Percentiles rank a stretch among this genome's conserved stretches.
Evolutionary conservation across 2,888 invertebrate genomes (phyloP).

Genomic region (Cremastinae sp.): DNA sequence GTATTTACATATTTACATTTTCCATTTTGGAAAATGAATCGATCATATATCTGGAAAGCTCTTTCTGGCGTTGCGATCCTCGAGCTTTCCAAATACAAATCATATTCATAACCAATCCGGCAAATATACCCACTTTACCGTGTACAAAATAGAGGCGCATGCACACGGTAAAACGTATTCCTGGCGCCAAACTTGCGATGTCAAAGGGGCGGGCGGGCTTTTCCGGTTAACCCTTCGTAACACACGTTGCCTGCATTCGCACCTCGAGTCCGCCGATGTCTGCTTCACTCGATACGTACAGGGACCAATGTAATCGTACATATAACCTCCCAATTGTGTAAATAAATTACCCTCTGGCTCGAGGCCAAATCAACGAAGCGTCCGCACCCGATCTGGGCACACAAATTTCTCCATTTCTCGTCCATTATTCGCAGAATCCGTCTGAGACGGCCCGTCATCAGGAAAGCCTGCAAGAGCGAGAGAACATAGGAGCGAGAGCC

Average conservation of each 20-base stretch:
- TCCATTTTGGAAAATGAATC: constrained; percentile 52
- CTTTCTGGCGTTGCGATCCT: constrained; percentile 6
- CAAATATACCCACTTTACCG: constrained; percentile 44
- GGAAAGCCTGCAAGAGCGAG: no score
- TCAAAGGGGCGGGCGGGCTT: background rate
- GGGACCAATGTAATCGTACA: constrained; percentile 46
- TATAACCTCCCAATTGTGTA: constrained; percentile 57
- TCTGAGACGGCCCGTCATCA: background rate
- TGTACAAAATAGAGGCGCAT: background rate
- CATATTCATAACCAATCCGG: constrained; percentile 58
- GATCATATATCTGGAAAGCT: constrained; percentile 18
- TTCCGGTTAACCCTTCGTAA: constrained; percentile 41
- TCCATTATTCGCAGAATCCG: constrained; percentile 20
- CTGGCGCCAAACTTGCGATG: constrained; percentile 53
- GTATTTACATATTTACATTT: constrained; percentile 53
- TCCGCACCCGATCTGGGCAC: constrained; percentile 15
- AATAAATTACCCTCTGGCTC: constrained; percentile 62
- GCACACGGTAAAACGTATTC: constrained; percentile 33
- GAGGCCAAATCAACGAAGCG: constrained; percentile 58
- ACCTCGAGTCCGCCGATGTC: constrained; percentile 24
- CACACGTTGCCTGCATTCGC: constrained; percentile 44
- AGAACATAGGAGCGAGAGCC: no score
- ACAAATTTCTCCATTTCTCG: constrained; percentile 43
- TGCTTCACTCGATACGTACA: background rate
- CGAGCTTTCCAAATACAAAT: constrained; percentile 53